Conservation (phyloP, 2,888 invertebrate genomes). For the Lamproptera curius region DNA sequence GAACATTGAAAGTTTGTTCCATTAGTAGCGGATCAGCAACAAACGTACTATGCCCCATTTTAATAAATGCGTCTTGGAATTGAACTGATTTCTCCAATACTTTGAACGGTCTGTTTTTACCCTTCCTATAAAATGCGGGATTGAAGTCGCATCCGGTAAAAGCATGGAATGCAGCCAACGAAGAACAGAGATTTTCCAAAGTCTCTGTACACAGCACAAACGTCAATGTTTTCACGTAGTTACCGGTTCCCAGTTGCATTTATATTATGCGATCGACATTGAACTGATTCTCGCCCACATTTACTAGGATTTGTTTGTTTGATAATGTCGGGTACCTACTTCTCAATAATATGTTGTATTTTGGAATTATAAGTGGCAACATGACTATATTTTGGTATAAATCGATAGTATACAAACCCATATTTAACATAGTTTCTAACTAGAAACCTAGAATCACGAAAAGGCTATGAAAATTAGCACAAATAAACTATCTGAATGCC, state of each 20-base stretch:
- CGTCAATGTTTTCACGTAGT: conserved; percentile 22
- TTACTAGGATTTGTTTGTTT: conserved; percentile 14
- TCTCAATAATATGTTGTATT: too few relatives aligned
- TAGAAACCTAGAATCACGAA: too few relatives aligned
- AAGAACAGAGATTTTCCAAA: conserved; percentile 22
- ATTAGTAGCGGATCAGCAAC: conserved; percentile 21
- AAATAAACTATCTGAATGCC: too few relatives aligned
- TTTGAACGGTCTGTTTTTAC: conserved; percentile 20
- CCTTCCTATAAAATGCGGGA: conserved; percentile 22
- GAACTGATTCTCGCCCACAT: conserved; percentile 9
- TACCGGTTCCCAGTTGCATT: conserved; percentile 16
- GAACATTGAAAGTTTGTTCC: conserved; percentile 25
- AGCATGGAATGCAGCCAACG: conserved; percentile 21
- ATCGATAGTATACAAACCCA: too few relatives aligned
- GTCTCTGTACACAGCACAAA: conserved; percentile 21
- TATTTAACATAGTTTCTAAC: too few relatives aligned
- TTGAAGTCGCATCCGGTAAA: conserved; percentile 21
- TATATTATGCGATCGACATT: conserved; percentile 14
- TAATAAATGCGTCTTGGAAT: conserved; percentile 24
- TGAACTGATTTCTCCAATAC: conserved; percentile 21
- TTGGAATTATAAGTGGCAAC: too few relatives aligned
- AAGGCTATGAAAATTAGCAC: too few relatives aligned
- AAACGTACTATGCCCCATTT: conserved; percentile 20
- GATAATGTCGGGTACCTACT: too few relatives aligned
- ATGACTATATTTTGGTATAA: too few relatives aligned